Evolutionary conservation across 2,113 vertebrate species (phyloP), one percentile per base, ranked within the genome.

Genomic region (Sciurus niger): DNA sequence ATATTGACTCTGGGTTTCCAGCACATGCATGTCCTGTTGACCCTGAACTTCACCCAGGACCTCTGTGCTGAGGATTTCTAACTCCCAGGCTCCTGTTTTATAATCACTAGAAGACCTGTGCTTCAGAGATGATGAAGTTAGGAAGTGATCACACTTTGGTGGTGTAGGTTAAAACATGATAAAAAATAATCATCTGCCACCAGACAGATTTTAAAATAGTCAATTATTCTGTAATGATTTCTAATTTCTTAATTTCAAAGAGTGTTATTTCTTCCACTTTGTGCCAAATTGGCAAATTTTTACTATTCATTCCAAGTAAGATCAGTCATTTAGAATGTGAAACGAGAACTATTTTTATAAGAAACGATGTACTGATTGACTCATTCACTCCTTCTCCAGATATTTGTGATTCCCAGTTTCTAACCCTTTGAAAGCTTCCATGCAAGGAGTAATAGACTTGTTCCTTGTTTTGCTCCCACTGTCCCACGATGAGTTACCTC

Each of bases 171-270:
- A 84, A 95, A 88, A 74, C n/a, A 58, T 68, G 40, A 91, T 85
- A 8, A 89, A 86, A 91, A 92, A 60, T 53, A 91, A 73, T 79
- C 32, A 46, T 2, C 28, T 8, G 10, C 34, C 58, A 84, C 34
- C 55, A 84, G 77, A 85, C 78, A 53, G 28, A 53, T 86, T 93
- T 95, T 84, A 4, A 83, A 96, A 40, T 89, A 79, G 43, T 9
- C 53, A 25, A 63, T 84, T 80, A 92, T 80, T 84, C 20, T 74
- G 53, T 89, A 86, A 86, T 5, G 65, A 78, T n/a, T 60, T 91
- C 46, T 93, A 40, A 93, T 79, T 93, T 85, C 34, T 70, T 91
- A 93, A 74, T 91, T 93, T 86, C 28, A 95, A 78, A 90, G 43
- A 84, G 22, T 77, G 0, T 68, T 68, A 58, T 91, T 96, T 92